phyloP scores from a whole-genome alignment of 2,888 invertebrate genomes.

The Phanerotoma sp. region DNA sequence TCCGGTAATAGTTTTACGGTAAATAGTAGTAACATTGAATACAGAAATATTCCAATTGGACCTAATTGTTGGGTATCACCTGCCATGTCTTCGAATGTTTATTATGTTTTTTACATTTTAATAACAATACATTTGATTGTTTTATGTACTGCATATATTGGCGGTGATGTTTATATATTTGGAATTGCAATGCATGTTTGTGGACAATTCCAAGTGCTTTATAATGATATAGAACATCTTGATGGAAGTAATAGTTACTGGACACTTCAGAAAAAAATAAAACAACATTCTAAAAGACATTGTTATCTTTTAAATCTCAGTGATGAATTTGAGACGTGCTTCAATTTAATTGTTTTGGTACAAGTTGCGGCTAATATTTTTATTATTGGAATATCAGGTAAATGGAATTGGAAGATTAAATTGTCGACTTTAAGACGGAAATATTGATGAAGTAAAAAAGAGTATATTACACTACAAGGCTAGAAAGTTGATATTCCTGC shows the following conservation, averaged over 20 bases:
- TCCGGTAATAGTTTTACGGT: too few species aligned
- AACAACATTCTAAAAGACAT: conserved; percentile 20
- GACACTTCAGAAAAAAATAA: conserved; percentile 3
- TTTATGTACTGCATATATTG: conserved; percentile 18
- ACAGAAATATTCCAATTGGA: conserved; percentile 26
- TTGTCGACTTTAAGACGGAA: not conserved
- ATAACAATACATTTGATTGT: conserved; percentile 21
- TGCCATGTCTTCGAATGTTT: conserved; percentile 5
- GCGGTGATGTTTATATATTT: conserved; percentile 28
- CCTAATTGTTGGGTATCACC: conserved; percentile 24
- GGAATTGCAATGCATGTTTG: conserved; percentile 29
- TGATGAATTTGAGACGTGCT: conserved; percentile 27
- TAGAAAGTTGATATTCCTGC: too few species aligned
- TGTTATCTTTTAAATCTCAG: conserved; percentile 21
- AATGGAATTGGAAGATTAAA: not conserved
- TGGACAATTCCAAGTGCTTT: conserved; percentile 25
- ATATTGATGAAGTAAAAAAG: too few species aligned
- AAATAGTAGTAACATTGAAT: not conserved
- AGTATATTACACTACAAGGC: too few species aligned
- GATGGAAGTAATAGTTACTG: conserved; percentile 3
- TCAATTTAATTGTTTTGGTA: conserved; percentile 27
- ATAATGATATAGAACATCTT: conserved; percentile 19
- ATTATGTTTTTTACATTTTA: conserved; percentile 16
- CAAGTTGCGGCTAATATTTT: conserved; percentile 26
- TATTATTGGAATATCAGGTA: conserved; percentile 27